Evolutionary conservation across 2,888 invertebrate genomes (phyloP).

Genomic region (Endotricha flammealis): DNA sequence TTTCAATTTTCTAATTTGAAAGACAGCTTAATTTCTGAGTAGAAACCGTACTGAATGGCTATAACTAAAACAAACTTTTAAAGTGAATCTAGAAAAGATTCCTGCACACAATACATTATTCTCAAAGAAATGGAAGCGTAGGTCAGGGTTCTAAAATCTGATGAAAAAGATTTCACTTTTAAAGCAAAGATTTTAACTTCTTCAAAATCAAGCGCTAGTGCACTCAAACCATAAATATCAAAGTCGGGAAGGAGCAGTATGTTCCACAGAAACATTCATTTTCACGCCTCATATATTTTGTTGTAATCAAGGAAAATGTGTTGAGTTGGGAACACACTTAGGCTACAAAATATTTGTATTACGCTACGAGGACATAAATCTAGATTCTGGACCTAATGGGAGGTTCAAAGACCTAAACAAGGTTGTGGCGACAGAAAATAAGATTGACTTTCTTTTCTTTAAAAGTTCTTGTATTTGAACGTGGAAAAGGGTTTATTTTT

Average conservation of each 20-base stretch:
- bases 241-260: neutral
- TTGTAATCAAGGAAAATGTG: conserved; percentile 13
- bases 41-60: no score
- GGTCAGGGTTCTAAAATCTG: no score
- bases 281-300: conserved; percentile 10
- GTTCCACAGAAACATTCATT: neutral
- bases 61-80: no score
- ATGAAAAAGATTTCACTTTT: no score
- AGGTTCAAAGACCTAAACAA: neutral
- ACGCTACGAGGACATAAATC: conserved; percentile 2
- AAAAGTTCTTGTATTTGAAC: no score
- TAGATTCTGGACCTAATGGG: neutral
- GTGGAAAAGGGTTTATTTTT: no score
- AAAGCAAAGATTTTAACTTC: neutral
- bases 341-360: conserved; percentile 6
- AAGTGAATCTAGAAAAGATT: no score
- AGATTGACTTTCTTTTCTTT: no score
- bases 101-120: no score
- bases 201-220: neutral
- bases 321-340: conserved; percentile 11
- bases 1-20: no score
- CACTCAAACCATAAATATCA: neutral
- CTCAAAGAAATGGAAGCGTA: no score
- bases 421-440: conserved; percentile 1
- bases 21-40: no score